Percentiles rank a stretch among this genome's conserved stretches.
These are phyloP conservation scores for Pomacea maculata DNA, from an alignment of 1,140 invertebrate species.

Conservation along the genomic window DNA sequence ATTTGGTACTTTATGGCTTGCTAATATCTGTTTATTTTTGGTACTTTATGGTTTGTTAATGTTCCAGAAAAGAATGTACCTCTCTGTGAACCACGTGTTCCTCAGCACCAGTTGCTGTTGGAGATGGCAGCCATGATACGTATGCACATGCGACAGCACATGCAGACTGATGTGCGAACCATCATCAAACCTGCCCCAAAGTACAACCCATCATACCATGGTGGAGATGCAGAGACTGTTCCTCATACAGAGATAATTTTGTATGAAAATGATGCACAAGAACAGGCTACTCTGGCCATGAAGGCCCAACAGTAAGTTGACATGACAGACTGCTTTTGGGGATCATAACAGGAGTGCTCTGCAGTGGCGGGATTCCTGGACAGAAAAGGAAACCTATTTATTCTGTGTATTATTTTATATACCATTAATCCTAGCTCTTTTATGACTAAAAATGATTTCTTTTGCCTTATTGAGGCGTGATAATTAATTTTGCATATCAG, in stretches of 20 bases:
- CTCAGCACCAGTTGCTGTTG: constrained; percentile 58
- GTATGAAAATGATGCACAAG: constrained; percentile 52
- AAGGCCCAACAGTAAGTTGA: constrained; percentile 43
- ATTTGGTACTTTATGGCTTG: neutral
- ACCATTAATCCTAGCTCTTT: neutral
- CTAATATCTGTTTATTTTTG: neutral
- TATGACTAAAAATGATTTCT: neutral
- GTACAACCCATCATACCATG: constrained; percentile 47
- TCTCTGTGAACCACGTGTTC: constrained; percentile 44
- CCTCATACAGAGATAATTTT: constrained; percentile 62
- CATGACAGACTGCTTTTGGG: neutral
- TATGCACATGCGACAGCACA: constrained; percentile 53
- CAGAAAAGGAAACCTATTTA: too few relatives aligned
- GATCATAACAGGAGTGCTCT: neutral
- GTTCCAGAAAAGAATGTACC: constrained; percentile 18
- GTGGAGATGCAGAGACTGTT: constrained; percentile 22
- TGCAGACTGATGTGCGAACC: constrained; percentile 58
- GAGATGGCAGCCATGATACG: constrained; percentile 63
- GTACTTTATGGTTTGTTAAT: too few relatives aligned
- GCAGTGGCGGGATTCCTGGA: neutral
- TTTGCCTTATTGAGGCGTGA: neutral
- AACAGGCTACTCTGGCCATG: constrained; percentile 32
- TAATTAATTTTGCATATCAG: neutral
- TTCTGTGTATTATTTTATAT: neutral
- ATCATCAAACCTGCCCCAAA: constrained; percentile 57